These are phyloP conservation scores for Mylabris sibirica DNA, from an alignment of 2,888 invertebrate species.

Conservation along the genomic window DNA sequence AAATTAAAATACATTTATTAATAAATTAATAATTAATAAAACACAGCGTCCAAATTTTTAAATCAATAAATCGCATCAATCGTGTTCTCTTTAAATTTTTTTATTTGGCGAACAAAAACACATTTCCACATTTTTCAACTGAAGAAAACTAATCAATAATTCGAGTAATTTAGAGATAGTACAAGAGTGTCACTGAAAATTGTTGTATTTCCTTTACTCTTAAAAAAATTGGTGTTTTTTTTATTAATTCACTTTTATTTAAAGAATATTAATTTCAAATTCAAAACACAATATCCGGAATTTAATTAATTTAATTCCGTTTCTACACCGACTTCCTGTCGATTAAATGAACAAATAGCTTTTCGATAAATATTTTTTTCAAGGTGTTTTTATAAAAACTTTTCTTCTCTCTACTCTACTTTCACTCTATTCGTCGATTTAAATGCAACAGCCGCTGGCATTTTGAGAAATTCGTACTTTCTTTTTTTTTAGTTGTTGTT, in stretches of 20 bases:
- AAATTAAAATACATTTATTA: not conserved
- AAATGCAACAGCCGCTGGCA: not conserved
- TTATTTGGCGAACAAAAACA: not conserved
- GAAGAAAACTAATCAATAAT: not conserved
- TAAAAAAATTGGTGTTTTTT: not conserved
- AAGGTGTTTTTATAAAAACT: not conserved
- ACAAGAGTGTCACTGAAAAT: not conserved
- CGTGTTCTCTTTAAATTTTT: not conserved
- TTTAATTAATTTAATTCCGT: not conserved
- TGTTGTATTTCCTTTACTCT: not conserved
- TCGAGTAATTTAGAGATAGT: not conserved
- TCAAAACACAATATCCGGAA: not conserved
- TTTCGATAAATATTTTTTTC: not conserved
- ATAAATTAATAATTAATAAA: not conserved
- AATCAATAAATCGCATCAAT: not conserved
- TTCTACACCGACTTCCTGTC: not conserved
- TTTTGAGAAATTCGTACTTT: not conserved
- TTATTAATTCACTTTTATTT: not conserved
- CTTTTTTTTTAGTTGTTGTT: not conserved
- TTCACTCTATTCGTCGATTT: not conserved
- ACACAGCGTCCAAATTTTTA: not conserved
- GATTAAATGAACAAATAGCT: not conserved
- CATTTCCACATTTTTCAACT: not conserved
- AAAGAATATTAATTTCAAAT: not conserved
- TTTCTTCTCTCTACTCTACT: not conserved